Conservation (phyloP, 2,888 invertebrate species). For the Lasius platythorax region DNA sequence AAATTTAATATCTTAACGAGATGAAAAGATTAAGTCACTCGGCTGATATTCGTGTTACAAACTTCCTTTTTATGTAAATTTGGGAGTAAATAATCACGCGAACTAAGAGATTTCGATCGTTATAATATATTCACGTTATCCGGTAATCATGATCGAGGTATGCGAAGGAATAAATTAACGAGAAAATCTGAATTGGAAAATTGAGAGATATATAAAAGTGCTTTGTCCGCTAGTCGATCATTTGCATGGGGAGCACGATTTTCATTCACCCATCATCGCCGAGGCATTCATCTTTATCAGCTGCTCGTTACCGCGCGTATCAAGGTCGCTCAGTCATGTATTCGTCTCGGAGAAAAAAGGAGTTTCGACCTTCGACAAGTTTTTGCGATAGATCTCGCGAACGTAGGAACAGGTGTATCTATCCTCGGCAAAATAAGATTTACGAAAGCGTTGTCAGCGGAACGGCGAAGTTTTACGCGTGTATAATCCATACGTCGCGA, state of each 20-base stretch:
- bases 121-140: slow-evolving; percentile 12
- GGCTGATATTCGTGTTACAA: not conserved
- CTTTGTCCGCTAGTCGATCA: slow-evolving; percentile 1
- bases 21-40: not conserved
- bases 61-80: slow-evolving; percentile 12
- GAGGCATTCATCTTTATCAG: slow-evolving; percentile 42
- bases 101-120: slow-evolving; percentile 18
- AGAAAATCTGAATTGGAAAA: slow-evolving; percentile 9
- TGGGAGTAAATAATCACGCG: not conserved
- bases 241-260: slow-evolving; percentile 22
- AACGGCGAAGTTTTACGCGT: slow-evolving; percentile 60
- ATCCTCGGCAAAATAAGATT: slow-evolving; percentile 52
- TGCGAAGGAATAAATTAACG: slow-evolving; percentile 4
- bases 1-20: slow-evolving; percentile 14
- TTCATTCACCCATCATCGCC: slow-evolving; percentile 44
- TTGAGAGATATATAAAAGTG: not conserved
- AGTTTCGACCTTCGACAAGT: slow-evolving; percentile 55
- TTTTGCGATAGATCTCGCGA: slow-evolving; percentile 44
- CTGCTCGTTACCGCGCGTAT: slow-evolving; percentile 17
- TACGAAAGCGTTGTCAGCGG: slow-evolving; percentile 50
- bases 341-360: not conserved
- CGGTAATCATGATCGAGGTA: not conserved
- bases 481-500: slow-evolving; percentile 63
- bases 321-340: slow-evolving; percentile 10
- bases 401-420: slow-evolving; percentile 61